Evolutionary conservation across 2,113 vertebrate species (phyloP).

Genomic region (Daubentonia madagascariensis): DNA sequence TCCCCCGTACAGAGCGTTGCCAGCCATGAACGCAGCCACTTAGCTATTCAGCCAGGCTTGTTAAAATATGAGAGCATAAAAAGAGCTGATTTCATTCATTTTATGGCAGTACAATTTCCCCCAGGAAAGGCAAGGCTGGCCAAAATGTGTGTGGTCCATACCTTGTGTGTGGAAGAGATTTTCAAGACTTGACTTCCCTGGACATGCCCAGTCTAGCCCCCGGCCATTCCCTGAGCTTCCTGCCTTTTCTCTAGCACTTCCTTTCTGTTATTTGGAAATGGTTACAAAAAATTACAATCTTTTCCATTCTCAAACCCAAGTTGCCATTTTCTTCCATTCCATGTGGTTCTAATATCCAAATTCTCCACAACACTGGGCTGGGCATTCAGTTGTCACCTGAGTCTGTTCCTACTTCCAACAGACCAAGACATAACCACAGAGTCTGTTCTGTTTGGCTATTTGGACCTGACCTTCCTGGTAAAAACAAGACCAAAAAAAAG

Average conservation of each 20-base stretch:
- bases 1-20: background rate
- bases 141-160: conserved; percentile 50
- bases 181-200: background rate
- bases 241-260: background rate
- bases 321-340: background rate
- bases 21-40: background rate
- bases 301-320: background rate
- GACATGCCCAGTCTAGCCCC: background rate
- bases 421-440: background rate
- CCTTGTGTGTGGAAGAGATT: background rate
- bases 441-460: background rate
- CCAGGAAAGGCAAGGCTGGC: background rate
- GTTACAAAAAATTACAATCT: background rate
- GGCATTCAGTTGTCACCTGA: background rate
- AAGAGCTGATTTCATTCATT: conserved; percentile 25
- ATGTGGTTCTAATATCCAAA: background rate
- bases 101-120: background rate
- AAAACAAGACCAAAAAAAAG: background rate
- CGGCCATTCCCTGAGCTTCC: background rate
- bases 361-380: background rate
- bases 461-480: background rate
- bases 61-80: conserved; percentile 27
- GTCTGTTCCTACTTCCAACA: background rate
- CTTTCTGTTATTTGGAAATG: conserved; percentile 31
- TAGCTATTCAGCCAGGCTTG: conserved; percentile 12